phyloP scores from a whole-genome alignment of 2,797 vertebrate genomes.

The Acropternis orthonyx region DNA sequence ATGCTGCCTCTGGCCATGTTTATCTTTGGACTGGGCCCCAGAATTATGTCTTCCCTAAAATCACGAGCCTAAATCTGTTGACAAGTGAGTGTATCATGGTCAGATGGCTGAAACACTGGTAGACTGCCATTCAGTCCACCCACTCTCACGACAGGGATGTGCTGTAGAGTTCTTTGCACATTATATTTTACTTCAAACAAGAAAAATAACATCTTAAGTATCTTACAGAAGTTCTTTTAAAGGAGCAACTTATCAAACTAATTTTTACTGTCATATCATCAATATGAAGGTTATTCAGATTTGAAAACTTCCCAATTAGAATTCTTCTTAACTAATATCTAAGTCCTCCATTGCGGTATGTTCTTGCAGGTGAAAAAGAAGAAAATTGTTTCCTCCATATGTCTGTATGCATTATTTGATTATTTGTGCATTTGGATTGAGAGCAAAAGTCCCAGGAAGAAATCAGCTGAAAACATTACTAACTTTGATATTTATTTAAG shows the following conservation, averaged over 20 bases:
- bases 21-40: background rate
- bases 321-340: background rate
- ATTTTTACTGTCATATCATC: background rate
- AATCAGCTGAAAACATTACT: background rate
- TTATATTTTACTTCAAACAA: background rate
- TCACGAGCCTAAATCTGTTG: background rate
- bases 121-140: background rate
- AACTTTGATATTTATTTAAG: background rate
- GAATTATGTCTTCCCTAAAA: background rate
- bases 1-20: background rate
- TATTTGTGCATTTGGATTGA: background rate
- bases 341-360: background rate
- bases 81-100: background rate
- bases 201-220: background rate
- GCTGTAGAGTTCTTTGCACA: background rate
- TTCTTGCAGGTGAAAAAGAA: background rate
- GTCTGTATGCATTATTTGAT: background rate
- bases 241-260: background rate
- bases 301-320: background rate
- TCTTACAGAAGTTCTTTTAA: background rate
- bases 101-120: background rate
- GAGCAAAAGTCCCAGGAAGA: background rate
- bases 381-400: background rate
- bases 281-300: background rate
- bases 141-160: background rate